phyloP scores from a whole-genome alignment of 2,797 vertebrate species.

The Acanthiza pusilla region DNA sequence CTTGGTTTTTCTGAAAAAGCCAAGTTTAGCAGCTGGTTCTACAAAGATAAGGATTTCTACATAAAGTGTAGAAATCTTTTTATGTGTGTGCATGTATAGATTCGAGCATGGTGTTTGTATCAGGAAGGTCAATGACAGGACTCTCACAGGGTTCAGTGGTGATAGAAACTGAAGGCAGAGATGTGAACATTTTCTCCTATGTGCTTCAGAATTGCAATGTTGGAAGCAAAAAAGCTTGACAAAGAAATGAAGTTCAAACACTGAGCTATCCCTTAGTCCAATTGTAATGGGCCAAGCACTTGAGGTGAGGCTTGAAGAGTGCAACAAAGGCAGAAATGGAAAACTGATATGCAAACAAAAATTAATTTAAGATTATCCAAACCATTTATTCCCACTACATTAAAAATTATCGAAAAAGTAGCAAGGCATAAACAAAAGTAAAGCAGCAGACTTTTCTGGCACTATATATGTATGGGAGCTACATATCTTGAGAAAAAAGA shows the following conservation, averaged over 20 bases:
- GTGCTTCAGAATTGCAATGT: background rate
- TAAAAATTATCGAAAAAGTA: background rate
- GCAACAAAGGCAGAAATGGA: background rate
- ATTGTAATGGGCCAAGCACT: background rate
- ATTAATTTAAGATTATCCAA: background rate
- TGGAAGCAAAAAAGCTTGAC: background rate
- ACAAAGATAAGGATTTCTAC: background rate
- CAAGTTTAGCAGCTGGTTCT: background rate
- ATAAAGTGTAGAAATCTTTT: background rate
- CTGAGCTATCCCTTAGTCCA: background rate
- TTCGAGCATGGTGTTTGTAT: background rate
- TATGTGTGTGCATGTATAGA: background rate
- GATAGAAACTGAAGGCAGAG: background rate
- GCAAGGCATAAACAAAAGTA: background rate
- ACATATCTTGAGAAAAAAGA: background rate
- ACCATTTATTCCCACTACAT: background rate
- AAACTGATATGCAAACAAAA: background rate
- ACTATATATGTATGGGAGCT: background rate
- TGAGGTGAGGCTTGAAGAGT: background rate
- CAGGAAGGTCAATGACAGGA: background rate
- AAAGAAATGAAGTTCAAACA: background rate
- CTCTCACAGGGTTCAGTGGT: background rate
- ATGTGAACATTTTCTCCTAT: background rate
- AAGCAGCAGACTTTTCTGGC: background rate
- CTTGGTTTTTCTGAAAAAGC: background rate